Percentiles rank a stretch among this genome's conserved stretches.
Evolutionary conservation across 2,797 vertebrate species (phyloP).

Genomic region (Netta rufina): DNA sequence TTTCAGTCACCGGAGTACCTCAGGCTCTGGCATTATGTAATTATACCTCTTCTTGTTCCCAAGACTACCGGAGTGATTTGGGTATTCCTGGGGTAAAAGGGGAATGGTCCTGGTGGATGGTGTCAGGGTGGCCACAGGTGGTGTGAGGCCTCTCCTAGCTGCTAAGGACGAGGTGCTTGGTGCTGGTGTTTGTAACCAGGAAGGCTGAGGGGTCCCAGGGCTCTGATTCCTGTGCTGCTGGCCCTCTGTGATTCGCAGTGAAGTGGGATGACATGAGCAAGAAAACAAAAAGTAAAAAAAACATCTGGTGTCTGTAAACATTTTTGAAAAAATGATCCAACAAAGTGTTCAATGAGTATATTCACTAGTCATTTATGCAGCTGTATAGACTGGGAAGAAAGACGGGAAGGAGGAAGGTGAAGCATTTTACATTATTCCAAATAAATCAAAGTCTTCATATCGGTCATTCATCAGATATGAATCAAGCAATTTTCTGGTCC

Average conservation of each 20-base stretch:
- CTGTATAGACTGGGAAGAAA: conserved; percentile 1
- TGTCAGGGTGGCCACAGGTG: not conserved
- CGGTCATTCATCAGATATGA: not conserved
- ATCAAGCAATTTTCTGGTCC: not conserved
- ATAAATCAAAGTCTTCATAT: not conserved
- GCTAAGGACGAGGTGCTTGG: not conserved
- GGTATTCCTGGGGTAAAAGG: not conserved
- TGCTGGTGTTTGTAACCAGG: not conserved
- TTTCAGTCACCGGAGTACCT: not conserved
- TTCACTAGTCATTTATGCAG: not conserved
- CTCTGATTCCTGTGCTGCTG: not conserved
- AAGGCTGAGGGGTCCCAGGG: not conserved
- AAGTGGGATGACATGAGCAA: not conserved
- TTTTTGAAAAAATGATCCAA: not conserved
- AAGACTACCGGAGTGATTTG: not conserved
- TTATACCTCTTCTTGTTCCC: not conserved
- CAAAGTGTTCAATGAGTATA: not conserved
- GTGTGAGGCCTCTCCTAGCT: not conserved
- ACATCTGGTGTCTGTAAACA: not conserved
- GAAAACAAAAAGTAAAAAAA: not conserved
- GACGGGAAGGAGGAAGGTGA: conserved; percentile 10
- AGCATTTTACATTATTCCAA: not conserved
- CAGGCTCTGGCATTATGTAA: not conserved
- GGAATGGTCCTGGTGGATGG: not conserved
- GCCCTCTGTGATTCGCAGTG: not conserved